Evolutionary conservation across 2,797 vertebrate genomes (phyloP).

Genomic region (Smutsia gigantea): DNA sequence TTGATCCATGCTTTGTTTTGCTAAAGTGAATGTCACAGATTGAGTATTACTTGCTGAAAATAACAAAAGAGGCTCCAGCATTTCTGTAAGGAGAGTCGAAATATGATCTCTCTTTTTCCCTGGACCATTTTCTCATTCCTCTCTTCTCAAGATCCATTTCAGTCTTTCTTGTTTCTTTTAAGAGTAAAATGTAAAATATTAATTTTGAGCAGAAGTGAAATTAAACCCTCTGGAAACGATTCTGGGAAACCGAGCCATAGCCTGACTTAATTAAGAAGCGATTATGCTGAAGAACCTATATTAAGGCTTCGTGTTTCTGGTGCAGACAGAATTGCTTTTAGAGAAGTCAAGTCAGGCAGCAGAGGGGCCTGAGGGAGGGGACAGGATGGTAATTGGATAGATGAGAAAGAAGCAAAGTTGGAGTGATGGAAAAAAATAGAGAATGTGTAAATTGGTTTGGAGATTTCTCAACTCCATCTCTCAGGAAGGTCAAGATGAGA

Average conservation of each 20-base stretch:
- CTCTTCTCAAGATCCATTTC: conserved; percentile 43
- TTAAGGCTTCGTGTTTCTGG: conserved; percentile 59
- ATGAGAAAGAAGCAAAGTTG: conserved; percentile 15
- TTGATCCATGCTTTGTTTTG: conserved; percentile 78
- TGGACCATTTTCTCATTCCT: conserved; percentile 39
- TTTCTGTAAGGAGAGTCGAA: conserved; percentile 65
- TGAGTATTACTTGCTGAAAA: conserved; percentile 78
- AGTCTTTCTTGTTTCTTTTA: conserved; percentile 51
- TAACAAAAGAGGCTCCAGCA: conserved; percentile 58
- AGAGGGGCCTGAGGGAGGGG: not conserved
- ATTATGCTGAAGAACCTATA: conserved; percentile 79
- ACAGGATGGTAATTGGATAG: not conserved
- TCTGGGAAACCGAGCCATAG: conserved; percentile 82
- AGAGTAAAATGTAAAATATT: conserved; percentile 84
- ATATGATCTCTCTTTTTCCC: conserved; percentile 68
- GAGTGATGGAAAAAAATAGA: not conserved
- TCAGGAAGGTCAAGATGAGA: not conserved
- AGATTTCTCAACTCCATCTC: not conserved
- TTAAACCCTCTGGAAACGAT: conserved; percentile 84
- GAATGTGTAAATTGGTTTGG: not conserved
- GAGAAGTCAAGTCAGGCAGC: conserved; percentile 41
- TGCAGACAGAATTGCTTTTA: not conserved
- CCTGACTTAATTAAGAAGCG: conserved; percentile 88
- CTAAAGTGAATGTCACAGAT: conserved; percentile 82
- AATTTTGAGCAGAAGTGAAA: conserved; percentile 87